Evolutionary conservation across 2,888 invertebrate genomes (phyloP), one percentile per base, ranked within the genome.

Genomic region (Trachelus iudaicus): DNA sequence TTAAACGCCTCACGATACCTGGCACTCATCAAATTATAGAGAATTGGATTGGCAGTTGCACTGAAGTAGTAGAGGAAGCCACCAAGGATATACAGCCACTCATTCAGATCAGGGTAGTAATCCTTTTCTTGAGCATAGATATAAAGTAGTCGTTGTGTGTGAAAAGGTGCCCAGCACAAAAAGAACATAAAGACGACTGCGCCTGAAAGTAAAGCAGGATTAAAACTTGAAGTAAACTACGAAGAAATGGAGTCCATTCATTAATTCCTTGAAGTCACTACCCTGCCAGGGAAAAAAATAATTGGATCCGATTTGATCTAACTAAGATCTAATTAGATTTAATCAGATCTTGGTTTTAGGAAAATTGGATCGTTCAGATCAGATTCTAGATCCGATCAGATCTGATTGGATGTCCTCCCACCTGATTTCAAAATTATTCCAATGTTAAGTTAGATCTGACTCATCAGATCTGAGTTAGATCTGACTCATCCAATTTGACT

Each of bases 101-200:
- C 95, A 91, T 96, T 97, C 87, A 96, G 93, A 80, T 93, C 92
- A 78, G 93, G 92, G 90, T 94, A 94, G 91, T 94, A 95, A 88
- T 94, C 93, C 0, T 91, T 90, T 34, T 94, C 91, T 81, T 93
- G 93, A 37, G 94, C 96, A 90, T 97, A 96, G 85, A 97, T 94
- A 90, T 95, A 96, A 91, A 97, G 94, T 77, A 98, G 93, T 11
- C 98, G 93, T 92, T 98, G 98, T 81, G 96, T 94, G 92, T 98
- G 98, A 93, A 98, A 98, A 37, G 98, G 98, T 0, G 98, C 97
- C 98, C 98, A 98, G 92, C 98, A 98, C 15, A 98, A 93, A 93
- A 98, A 98, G 93, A 98, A 98, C 56, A 97, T 96, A 11, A 98
- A 93, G 77, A 98, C 98, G 34, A 98, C 98, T 3, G 97, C 97